These are phyloP conservation scores for Neostethus bicornis DNA, from an alignment of 2,797 vertebrate species.

Conservation along the genomic window DNA sequence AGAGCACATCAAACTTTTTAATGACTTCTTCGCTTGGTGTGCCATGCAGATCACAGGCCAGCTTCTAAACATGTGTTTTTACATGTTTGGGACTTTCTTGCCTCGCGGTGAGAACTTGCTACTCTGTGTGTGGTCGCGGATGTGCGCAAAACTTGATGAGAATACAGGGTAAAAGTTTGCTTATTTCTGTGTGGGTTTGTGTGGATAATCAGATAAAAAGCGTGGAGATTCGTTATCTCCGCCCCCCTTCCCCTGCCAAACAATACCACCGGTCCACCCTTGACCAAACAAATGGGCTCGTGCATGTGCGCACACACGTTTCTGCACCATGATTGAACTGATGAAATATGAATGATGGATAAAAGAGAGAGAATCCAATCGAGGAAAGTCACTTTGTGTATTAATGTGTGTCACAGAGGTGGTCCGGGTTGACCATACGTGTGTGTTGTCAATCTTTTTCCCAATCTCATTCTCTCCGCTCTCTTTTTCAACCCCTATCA, in stretches of 20 bases:
- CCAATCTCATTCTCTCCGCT: constrained; percentile 47
- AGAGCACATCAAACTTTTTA: constrained; percentile 8
- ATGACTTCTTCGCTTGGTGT: constrained; percentile 21
- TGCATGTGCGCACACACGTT: constrained; percentile 7
- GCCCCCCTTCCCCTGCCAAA: constrained; percentile 58
- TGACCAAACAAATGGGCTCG: constrained; percentile 53
- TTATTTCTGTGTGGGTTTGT: constrained; percentile 30
- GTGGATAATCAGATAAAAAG: constrained; percentile 66
- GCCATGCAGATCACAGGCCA: constrained; percentile 30
- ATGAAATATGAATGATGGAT: constrained; percentile 58
- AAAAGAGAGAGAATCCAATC: constrained; percentile 36
- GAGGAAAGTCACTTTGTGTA: constrained; percentile 41
- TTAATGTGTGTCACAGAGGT: constrained; percentile 21
- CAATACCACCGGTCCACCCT: constrained; percentile 52
- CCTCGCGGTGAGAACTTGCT: constrained; percentile 39
- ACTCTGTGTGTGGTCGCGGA: constrained; percentile 63
- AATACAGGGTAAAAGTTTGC: constrained; percentile 36
- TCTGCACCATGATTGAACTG: constrained; percentile 43
- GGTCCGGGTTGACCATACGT: constrained; percentile 9
- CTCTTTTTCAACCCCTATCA: constrained; percentile 55
- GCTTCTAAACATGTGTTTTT: constrained; percentile 19
- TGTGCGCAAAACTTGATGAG: constrained; percentile 54
- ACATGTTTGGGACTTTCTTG: constrained; percentile 43
- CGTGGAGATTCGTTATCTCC: constrained; percentile 48
- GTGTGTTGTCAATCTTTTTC: constrained; percentile 45